These are phyloP conservation scores for Sylvilagus bachmani DNA, from an alignment of 2,113 vertebrate genomes.

Conservation along the genomic window DNA sequence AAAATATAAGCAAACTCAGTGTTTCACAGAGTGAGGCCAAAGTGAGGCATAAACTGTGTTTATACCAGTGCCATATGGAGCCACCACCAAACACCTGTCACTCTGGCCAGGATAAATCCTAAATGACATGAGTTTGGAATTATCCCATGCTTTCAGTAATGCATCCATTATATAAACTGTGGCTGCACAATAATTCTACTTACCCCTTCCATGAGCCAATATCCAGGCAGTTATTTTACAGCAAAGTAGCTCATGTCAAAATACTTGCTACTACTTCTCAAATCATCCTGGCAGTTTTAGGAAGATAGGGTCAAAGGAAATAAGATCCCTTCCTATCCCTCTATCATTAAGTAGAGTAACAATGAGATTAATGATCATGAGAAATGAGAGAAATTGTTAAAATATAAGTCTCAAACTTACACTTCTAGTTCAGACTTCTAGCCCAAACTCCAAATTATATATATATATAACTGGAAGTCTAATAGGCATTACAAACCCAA, in stretches of 20 bases:
- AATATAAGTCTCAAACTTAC: constrained; percentile 26
- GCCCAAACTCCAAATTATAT: background rate
- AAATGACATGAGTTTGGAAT: constrained; percentile 60
- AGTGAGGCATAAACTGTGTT: background rate
- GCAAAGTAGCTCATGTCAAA: constrained; percentile 67
- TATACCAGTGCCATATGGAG: background rate
- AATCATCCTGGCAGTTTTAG: constrained; percentile 51
- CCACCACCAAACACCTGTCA: constrained; percentile 1
- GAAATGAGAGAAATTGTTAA: background rate
- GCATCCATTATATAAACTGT: background rate
- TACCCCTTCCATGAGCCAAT: constrained; percentile 41
- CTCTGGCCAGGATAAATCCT: constrained; percentile 1
- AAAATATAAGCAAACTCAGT: background rate
- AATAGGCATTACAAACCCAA: background rate
- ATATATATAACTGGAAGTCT: background rate
- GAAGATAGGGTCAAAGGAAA: constrained; percentile 55
- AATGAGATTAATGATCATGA: background rate
- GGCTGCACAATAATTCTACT: constrained; percentile 35
- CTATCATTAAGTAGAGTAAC: constrained; percentile 26
- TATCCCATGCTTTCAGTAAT: constrained; percentile 41
- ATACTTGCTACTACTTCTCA: constrained; percentile 37
- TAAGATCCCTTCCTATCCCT: background rate
- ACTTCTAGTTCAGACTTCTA: constrained; percentile 27
- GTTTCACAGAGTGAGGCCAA: background rate
- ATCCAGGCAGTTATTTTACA: constrained; percentile 56